phyloP scores from a whole-genome alignment of 53 echinoderm and acorn worm genomes.

The Zoroaster sp. region DNA sequence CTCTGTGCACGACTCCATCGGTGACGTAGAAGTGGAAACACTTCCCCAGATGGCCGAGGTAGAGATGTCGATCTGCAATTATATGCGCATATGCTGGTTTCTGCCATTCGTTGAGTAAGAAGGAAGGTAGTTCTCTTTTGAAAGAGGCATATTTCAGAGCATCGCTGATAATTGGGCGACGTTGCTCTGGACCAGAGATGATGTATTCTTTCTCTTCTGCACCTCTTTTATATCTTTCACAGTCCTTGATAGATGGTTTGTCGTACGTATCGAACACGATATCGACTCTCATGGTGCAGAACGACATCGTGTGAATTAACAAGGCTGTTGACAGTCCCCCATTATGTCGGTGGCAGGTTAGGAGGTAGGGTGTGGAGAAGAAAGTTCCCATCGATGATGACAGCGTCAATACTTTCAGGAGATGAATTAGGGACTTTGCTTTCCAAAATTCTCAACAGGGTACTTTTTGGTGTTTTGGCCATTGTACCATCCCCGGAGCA shows the following conservation, averaged over 20 bases:
- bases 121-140: neutral
- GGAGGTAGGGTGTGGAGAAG: neutral
- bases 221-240: constrained; percentile 10
- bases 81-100: neutral
- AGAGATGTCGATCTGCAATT: neutral
- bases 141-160: constrained; percentile 13
- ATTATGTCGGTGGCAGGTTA: neutral
- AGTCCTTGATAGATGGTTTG: neutral
- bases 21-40: neutral
- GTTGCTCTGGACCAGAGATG: constrained; percentile 4
- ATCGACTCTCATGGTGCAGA: neutral
- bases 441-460: neutral
- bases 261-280: constrained; percentile 26
- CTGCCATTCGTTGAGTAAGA: constrained; percentile 21
- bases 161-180: neutral
- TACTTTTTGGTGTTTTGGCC: constrained; percentile 21
- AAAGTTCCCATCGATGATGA: constrained; percentile 26
- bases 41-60: neutral
- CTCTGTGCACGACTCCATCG: neutral
- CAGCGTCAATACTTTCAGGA: neutral
- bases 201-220: neutral
- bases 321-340: constrained; percentile 6
- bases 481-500: constrained; percentile 23
- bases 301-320: neutral
- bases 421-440: neutral